These are phyloP conservation scores for Tragelaphus strepsiceros DNA, from an alignment of 2,113 vertebrate genomes.

Conservation along the genomic window DNA sequence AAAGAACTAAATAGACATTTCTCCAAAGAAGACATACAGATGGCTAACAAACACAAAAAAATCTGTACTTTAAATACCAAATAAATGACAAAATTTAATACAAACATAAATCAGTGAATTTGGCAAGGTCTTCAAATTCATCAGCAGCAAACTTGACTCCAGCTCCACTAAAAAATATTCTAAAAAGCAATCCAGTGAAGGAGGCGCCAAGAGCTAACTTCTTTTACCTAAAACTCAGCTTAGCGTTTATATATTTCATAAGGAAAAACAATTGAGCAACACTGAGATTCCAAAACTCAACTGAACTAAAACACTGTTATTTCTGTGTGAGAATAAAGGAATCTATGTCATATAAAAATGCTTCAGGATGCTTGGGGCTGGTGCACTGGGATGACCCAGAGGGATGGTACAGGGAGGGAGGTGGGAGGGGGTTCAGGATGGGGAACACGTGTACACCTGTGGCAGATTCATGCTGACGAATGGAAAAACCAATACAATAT, in stretches of 20 bases:
- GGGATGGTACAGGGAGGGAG: too few relatives aligned
- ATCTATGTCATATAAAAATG: not conserved
- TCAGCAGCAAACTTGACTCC: not conserved
- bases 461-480: too few relatives aligned
- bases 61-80: not conserved
- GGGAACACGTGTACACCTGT: too few relatives aligned
- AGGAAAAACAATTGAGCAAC: not conserved
- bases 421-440: too few relatives aligned
- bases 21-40: too few relatives aligned
- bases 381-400: too few relatives aligned
- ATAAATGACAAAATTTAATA: not conserved
- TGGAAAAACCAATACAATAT: too few relatives aligned
- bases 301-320: not conserved
- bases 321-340: not conserved
- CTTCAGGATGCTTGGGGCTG: too few relatives aligned
- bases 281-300: not conserved
- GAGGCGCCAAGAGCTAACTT: not conserved
- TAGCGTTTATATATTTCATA: not conserved
- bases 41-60: not conserved
- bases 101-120: not conserved
- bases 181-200: not conserved
- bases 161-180: not conserved
- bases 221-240: not conserved
- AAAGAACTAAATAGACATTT: too few relatives aligned
- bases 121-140: not conserved